A percentile compares a stretch with the other conserved stretches of the same genome.
Evolutionary conservation across 2,797 vertebrate genomes (phyloP).

Genomic region (Syndactyla subalaris): DNA sequence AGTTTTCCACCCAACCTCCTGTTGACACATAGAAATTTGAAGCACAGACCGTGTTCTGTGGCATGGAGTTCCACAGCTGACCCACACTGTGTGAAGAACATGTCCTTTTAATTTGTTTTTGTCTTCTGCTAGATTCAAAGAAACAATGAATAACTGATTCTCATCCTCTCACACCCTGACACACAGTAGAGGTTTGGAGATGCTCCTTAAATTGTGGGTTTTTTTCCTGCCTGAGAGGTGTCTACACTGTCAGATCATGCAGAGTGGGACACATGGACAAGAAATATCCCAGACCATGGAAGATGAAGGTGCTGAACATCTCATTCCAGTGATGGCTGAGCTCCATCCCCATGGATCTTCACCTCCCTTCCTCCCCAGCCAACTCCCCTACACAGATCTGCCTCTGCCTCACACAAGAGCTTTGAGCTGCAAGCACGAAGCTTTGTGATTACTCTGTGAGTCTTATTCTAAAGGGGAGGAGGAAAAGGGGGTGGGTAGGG

Average conservation of each 20-base stretch:
- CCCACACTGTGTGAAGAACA: background rate
- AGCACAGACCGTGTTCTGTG: background rate
- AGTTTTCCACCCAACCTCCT: background rate
- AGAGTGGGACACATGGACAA: background rate
- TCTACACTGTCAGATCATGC: background rate
- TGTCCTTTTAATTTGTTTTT: background rate
- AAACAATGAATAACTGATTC: background rate
- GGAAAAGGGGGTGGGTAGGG: background rate
- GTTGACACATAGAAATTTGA: no score
- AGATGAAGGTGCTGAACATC: background rate
- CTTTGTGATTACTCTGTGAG: background rate
- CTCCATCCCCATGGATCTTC: background rate
- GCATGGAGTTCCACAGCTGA: background rate
- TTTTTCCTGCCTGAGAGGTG: background rate
- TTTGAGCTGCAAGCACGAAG: background rate
- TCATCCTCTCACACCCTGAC: background rate
- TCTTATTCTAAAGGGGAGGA: slow-evolving; percentile 24
- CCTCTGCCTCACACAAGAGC: background rate
- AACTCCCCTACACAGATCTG: background rate
- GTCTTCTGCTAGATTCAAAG: background rate
- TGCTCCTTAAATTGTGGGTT: background rate
- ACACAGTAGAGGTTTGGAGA: no score
- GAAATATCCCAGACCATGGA: background rate
- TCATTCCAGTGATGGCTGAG: background rate
- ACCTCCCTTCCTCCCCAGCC: background rate